phyloP scores from a whole-genome alignment of 2,113 vertebrate species.

The Phalacrocorax pelagicus region DNA sequence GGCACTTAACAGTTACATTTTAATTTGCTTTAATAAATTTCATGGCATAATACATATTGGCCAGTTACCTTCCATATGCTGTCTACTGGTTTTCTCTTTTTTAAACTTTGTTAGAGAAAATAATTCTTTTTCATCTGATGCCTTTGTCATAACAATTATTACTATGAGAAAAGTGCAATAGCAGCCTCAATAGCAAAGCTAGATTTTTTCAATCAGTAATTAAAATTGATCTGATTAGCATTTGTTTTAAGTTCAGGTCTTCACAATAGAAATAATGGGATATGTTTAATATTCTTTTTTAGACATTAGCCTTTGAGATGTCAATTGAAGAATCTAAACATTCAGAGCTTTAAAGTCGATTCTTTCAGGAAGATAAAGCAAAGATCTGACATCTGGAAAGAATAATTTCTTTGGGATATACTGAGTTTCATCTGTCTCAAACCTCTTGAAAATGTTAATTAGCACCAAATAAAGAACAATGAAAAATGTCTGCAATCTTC shows the following conservation, averaged over 20 bases:
- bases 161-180: neutral
- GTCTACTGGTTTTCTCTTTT: neutral
- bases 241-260: neutral
- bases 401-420: slow-evolving; percentile 56
- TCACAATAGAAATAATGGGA: slow-evolving; percentile 1
- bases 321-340: slow-evolving; percentile 39
- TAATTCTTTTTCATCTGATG: neutral
- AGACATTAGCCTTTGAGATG: slow-evolving; percentile 33
- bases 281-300: neutral
- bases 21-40: neutral
- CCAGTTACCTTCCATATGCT: neutral
- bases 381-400: slow-evolving; percentile 40
- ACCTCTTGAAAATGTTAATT: slow-evolving; percentile 75
- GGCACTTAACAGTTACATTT: neutral
- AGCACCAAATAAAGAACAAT: slow-evolving; percentile 74
- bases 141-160: neutral
- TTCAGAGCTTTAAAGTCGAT: slow-evolving; percentile 50
- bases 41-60: neutral
- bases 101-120: neutral
- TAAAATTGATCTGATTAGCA: slow-evolving; percentile 25
- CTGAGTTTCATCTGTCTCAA: slow-evolving; percentile 14
- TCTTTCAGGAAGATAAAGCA: slow-evolving; percentile 54
- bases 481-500: slow-evolving; percentile 65
- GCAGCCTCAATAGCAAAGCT: neutral
- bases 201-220: neutral